These are phyloP conservation scores for Anneissia japonica DNA, from an alignment of 35 echinoderm and acorn worm species.

Conservation along the genomic window DNA sequence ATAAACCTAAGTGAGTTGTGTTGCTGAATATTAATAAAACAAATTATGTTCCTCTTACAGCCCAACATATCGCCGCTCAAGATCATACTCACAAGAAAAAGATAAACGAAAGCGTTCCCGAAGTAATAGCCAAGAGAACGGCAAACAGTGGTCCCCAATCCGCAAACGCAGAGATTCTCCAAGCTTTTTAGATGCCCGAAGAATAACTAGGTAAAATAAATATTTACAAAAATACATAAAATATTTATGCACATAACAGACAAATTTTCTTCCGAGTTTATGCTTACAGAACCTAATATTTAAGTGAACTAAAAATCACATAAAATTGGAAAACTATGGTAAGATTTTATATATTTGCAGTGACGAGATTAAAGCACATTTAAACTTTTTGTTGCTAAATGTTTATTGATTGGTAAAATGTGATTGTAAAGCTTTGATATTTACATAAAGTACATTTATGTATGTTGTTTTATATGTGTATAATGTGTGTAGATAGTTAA, in stretches of 20 bases:
- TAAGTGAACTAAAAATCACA: background rate
- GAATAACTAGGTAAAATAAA: constrained; percentile 82
- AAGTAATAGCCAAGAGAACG: constrained; percentile 15
- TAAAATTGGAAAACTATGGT: background rate
- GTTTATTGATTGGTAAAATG: background rate
- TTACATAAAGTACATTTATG: too few relatives aligned
- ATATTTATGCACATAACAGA: background rate
- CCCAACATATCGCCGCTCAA: constrained; percentile 35
- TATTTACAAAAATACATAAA: background rate
- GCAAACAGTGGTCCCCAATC: constrained; percentile 88
- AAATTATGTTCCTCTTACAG: constrained; percentile 28
- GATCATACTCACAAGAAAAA: constrained; percentile 21
- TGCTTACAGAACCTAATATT: too few relatives aligned
- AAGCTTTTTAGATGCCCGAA: constrained; percentile 80
- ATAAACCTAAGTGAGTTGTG: too few relatives aligned
- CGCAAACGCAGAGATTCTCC: constrained; percentile 90
- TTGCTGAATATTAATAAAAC: background rate
- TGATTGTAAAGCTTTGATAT: background rate
- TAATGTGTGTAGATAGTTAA: background rate
- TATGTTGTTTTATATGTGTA: too few relatives aligned
- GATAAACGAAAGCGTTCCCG: constrained; percentile 27
- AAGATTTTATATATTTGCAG: background rate
- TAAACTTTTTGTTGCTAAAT: background rate
- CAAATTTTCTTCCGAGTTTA: background rate
- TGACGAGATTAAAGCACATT: background rate